Evolutionary conservation across 1,140 invertebrate genomes (phyloP).

Genomic region (Diabrotica undecimpunctata): DNA sequence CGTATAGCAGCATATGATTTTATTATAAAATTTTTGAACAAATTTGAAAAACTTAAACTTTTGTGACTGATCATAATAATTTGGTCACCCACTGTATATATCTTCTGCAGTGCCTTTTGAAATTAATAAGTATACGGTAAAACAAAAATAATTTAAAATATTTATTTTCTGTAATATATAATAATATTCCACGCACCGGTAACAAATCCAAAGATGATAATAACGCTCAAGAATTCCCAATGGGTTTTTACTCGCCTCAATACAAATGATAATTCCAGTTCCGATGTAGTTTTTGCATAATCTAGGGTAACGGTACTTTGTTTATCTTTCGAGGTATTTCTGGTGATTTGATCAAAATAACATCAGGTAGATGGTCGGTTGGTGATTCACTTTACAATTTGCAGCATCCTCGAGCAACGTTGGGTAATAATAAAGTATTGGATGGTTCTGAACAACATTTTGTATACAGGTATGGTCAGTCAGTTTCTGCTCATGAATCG

Average conservation of each 20-base stretch:
- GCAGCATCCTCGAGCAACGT: neutral
- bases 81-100: too few species aligned
- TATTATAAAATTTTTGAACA: too few species aligned
- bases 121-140: too few species aligned
- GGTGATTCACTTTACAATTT: conserved; percentile 1
- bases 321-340: conserved; percentile 12
- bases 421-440: neutral
- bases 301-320: conserved; percentile 13
- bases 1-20: too few species aligned
- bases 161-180: too few species aligned
- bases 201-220: conserved; percentile 6
- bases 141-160: too few species aligned
- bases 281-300: conserved; percentile 10
- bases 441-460: neutral
- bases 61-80: too few species aligned
- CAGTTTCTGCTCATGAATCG: too few species aligned
- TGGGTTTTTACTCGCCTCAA: conserved; percentile 8
- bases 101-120: too few species aligned
- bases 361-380: neutral
- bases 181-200: neutral
- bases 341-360: conserved; percentile 4
- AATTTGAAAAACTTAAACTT: too few species aligned
- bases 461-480: too few species aligned
- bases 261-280: conserved; percentile 3
- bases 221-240: conserved; percentile 1